Base-by-base conservation (phyloP, 2,888 invertebrate genomes). In the Helicoverpa assulta region DNA sequence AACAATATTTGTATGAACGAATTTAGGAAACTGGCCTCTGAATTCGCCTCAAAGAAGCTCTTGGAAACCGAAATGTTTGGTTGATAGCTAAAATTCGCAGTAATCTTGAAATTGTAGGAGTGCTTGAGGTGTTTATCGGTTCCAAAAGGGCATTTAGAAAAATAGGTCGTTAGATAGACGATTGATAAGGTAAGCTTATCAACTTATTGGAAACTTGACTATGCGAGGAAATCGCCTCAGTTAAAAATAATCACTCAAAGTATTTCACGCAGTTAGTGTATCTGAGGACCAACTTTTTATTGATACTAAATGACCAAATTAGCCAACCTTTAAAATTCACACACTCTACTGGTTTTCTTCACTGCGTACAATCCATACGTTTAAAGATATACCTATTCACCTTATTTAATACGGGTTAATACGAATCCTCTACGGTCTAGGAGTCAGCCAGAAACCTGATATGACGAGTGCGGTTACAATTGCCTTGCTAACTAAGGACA, bases 381-480 rank as follows among this genome's bases (percentile, higher is more conserved):
- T 50, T 55, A 61, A 26, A 40, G 52, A 57, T 61, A 40, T n/a
- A 61, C n/a, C n/a, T 51, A 47, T 73, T 53, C n/a, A 61, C 58
- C 47, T 58, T 67, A 67, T 21, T 51, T 26, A 65, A 68, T 68
- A 62, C 67, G 26, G 51, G 62, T 70, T 26, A 71, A 57, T 67
- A 77, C 69, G 63, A 70, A 60, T 70, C 71, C 78, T 80, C 85
- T 26, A 85, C 78, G 85, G 82, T 80, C 70, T 67, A 80, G 59
- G 73, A 79, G 73, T 67, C 70, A 74, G 61, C 8, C 56, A 65
- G 84, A 63, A 84, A 87, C 77, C 40, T 67, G 80, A 87, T 84
- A 83, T 60, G 65, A 59, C 59, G 73, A 75, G 68, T 84, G 82
- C 76, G 85, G 84, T 86, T 85, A 81, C 85, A 86, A 83, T 81